These are phyloP conservation scores for Nothoprocta pentlandii DNA, from an alignment of 2,113 vertebrate genomes.

Conservation along the genomic window DNA sequence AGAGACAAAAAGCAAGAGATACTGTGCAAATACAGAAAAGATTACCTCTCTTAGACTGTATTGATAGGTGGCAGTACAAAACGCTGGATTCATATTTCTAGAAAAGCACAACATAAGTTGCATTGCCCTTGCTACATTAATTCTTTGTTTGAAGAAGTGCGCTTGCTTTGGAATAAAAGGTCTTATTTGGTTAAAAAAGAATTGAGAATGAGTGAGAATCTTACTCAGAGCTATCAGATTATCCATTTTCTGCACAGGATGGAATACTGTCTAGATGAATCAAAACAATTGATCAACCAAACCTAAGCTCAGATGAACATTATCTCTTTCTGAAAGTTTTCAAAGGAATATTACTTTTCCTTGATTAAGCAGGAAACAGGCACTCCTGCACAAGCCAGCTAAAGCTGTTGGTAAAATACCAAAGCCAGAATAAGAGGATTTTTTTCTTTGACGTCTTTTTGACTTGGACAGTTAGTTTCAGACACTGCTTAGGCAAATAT, in stretches of 20 bases:
- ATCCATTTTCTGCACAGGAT: not conserved
- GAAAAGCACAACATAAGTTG: not conserved
- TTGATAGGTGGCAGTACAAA: not conserved
- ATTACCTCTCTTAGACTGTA: not conserved
- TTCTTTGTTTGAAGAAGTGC: not conserved
- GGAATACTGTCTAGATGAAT: rapidly evolving
- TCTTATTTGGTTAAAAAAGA: not conserved
- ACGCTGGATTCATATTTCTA: not conserved
- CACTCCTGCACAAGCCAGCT: not conserved
- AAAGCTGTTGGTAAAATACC: not conserved
- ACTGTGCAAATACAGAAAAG: not conserved
- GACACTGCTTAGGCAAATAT: not conserved
- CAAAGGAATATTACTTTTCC: not conserved
- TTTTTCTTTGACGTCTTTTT: not conserved
- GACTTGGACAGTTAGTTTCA: not conserved
- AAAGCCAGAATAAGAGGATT: not conserved
- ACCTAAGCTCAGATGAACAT: not conserved
- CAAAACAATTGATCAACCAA: not conserved
- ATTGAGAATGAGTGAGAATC: not conserved
- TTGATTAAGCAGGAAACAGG: not conserved
- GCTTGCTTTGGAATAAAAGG: not conserved
- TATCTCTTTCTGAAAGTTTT: not conserved
- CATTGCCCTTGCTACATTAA: not conserved
- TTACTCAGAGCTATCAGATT: not conserved
- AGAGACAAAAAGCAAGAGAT: not conserved